These are phyloP conservation scores for Polymixis lichenea DNA, from an alignment of 2,888 invertebrate genomes.

Conservation along the genomic window DNA sequence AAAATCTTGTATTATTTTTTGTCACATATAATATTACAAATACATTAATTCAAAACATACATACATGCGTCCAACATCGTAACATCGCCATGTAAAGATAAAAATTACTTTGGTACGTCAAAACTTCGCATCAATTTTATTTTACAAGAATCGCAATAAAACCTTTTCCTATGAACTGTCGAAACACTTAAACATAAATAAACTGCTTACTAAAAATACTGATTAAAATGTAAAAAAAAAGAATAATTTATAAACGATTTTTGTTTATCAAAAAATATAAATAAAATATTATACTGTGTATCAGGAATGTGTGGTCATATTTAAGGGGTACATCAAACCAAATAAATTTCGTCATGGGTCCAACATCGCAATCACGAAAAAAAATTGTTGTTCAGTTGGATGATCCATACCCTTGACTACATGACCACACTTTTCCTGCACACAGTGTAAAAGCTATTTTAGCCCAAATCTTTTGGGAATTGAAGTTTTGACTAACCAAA, in stretches of 20 bases:
- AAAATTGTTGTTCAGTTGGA: background rate
- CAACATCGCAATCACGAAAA: background rate
- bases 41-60: slow-evolving; percentile 80
- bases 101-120: slow-evolving; percentile 48
- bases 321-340: background rate
- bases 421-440: background rate
- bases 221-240: background rate
- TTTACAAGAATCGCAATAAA: background rate
- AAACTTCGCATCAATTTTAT: slow-evolving; percentile 35
- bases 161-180: background rate
- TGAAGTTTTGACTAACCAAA: slow-evolving; percentile 52
- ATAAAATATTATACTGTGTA: background rate
- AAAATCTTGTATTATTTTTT: slow-evolving; percentile 59
- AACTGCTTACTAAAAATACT: background rate
- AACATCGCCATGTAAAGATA: slow-evolving; percentile 75
- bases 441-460: background rate
- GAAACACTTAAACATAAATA: background rate
- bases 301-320: background rate
- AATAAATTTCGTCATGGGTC: background rate
- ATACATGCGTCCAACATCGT: slow-evolving; percentile 72
- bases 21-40: slow-evolving; percentile 84
- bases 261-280: background rate
- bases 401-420: too few relatives aligned
- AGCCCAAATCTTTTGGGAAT: background rate
- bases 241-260: too few relatives aligned